These are phyloP conservation scores for Pitangus sulphuratus DNA, from an alignment of 2,797 vertebrate genomes.

Conservation along the genomic window DNA sequence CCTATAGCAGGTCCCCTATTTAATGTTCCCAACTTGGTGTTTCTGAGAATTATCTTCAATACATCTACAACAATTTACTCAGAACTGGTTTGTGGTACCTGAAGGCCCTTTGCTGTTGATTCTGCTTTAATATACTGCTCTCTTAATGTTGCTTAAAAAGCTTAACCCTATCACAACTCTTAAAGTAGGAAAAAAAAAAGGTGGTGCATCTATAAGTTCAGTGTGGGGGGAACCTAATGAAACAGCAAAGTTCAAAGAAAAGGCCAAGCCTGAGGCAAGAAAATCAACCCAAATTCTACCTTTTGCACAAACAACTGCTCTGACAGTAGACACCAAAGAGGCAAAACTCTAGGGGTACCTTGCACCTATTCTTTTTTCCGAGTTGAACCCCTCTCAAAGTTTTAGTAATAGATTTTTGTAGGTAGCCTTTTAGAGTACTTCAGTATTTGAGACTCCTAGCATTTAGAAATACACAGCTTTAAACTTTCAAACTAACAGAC, in stretches of 20 bases:
- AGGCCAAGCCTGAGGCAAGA: not conserved
- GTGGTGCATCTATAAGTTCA: accelerated
- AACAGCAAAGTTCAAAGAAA: not conserved
- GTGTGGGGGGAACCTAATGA: not conserved
- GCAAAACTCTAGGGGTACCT: not conserved
- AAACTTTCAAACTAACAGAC: not conserved
- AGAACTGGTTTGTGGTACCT: not conserved
- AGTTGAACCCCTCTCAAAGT: not conserved
- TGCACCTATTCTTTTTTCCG: not conserved
- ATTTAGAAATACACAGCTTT: not conserved
- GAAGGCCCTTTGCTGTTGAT: not conserved
- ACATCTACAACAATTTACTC: not conserved
- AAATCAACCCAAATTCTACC: not conserved
- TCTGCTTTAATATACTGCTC: not conserved
- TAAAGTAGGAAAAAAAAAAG: not conserved
- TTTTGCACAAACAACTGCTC: not conserved
- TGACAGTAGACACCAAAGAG: not conserved
- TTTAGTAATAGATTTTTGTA: not conserved
- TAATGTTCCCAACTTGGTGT: not conserved
- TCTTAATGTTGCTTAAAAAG: accelerated
- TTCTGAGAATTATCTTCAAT: not conserved
- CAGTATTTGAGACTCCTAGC: not conserved
- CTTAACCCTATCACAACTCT: not conserved
- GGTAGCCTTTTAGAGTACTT: not conserved
- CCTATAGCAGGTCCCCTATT: not conserved